These are phyloP conservation scores for Brachirus orientalis DNA, from an alignment of 2,113 vertebrate species.

Conservation along the genomic window DNA sequence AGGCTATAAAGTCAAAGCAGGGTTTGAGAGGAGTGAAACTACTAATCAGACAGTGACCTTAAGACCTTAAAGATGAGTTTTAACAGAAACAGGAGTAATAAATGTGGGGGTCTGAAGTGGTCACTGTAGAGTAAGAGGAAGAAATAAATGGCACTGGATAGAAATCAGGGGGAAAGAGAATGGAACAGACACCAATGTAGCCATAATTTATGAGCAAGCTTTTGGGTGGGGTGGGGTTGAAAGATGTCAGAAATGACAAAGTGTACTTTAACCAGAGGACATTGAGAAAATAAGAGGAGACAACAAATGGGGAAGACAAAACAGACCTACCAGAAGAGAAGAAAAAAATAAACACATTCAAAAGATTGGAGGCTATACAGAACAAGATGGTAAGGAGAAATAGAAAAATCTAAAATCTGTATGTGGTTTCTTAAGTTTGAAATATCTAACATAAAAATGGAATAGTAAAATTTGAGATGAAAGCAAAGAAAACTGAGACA, in stretches of 20 bases:
- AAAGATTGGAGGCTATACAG: background rate
- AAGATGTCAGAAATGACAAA: background rate
- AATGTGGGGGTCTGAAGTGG: slow-evolving; percentile 6
- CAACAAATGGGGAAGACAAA: slow-evolving; percentile 28
- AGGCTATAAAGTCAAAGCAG: slow-evolving; percentile 18
- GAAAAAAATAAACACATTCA: slow-evolving; percentile 6
- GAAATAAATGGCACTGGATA: slow-evolving; percentile 1
- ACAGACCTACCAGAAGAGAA: background rate
- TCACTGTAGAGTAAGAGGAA: background rate
- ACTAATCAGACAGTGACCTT: slow-evolving; percentile 24
- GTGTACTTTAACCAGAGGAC: slow-evolving; percentile 11
- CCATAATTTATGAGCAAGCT: background rate
- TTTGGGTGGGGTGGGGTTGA: no score
- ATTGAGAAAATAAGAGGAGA: slow-evolving; percentile 18
- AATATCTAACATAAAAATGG: background rate
- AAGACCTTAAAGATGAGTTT: slow-evolving; percentile 11
- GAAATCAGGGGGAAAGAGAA: background rate
- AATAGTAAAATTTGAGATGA: slow-evolving; percentile 9
- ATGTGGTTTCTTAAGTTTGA: background rate
- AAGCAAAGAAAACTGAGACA: slow-evolving; percentile 7
- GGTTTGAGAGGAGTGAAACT: slow-evolving; percentile 17
- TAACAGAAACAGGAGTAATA: slow-evolving; percentile 3
- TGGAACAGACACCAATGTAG: background rate
- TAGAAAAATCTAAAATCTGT: background rate
- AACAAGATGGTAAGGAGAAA: background rate